These are phyloP conservation scores for Oryzias melastigma DNA, from an alignment of 2,113 vertebrate species.

Conservation along the genomic window DNA sequence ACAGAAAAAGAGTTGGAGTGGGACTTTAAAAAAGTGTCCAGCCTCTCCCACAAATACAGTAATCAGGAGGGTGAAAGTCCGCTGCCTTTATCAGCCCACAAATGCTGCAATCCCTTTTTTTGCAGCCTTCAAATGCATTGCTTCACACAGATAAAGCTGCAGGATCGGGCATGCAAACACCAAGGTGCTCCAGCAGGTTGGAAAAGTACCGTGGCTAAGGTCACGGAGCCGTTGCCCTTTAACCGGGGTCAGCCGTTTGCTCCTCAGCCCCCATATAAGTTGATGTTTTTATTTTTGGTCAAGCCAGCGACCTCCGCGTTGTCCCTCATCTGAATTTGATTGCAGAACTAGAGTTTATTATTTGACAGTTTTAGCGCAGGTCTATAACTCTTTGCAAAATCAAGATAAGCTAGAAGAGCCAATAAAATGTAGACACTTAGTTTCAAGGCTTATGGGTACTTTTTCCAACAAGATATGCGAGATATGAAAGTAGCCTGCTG, in stretches of 20 bases:
- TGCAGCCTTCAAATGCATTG: not conserved
- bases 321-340: too few species aligned
- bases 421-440: not conserved
- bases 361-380: too few species aligned
- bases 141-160: slow-evolving; percentile 14
- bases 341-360: too few species aligned
- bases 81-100: slow-evolving; percentile 59
- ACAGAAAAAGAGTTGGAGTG: too few species aligned
- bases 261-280: too few species aligned
- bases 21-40: slow-evolving; percentile 3
- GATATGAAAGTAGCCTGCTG: slow-evolving; percentile 38
- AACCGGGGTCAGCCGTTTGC: too few species aligned
- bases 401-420: too few species aligned
- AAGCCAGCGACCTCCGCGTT: too few species aligned
- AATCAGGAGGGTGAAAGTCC: slow-evolving; percentile 72
- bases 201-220: not conserved
- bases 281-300: too few species aligned
- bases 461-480: slow-evolving; percentile 3
- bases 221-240: too few species aligned
- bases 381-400: too few species aligned
- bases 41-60: slow-evolving; percentile 37
- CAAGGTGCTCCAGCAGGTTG: not conserved
- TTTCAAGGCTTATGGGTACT: not conserved
- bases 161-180: not conserved
- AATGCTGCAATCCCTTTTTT: slow-evolving; percentile 6